A percentile compares a stretch with the other conserved stretches of the same genome.
phyloP scores from a whole-genome alignment of 1,140 invertebrate genomes.

The Drosophila seguyi region DNA sequence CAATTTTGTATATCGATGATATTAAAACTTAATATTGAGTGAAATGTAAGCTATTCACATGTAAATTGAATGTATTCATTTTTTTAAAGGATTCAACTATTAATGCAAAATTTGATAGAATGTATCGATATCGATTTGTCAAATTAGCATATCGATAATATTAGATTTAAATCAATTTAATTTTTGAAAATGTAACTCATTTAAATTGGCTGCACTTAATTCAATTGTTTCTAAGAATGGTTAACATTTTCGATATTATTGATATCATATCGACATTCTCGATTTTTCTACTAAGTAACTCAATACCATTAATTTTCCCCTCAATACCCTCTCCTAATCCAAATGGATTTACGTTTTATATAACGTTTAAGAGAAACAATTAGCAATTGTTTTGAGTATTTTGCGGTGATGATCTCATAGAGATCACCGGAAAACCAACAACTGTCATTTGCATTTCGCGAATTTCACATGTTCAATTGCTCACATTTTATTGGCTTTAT shows the following conservation, averaged over 20 bases:
- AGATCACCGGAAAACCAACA: constrained; percentile 55
- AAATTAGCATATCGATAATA: no score
- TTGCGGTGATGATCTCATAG: constrained; percentile 70
- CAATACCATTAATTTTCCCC: no score
- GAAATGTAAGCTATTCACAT: no score
- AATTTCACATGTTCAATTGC: constrained; percentile 59
- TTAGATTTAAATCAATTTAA: no score
- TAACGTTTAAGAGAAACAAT: background rate
- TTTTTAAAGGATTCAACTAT: no score
- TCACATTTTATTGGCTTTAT: constrained; percentile 58
- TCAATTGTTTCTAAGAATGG: background rate
- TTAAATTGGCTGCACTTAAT: background rate
- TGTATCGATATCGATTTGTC: no score
- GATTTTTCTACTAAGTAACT: background rate
- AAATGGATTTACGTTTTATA: background rate
- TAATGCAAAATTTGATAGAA: no score
- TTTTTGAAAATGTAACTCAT: no score
- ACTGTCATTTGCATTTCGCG: constrained; percentile 42
- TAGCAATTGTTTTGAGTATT: constrained; percentile 3
- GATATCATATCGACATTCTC: background rate
- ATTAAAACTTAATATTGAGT: no score
- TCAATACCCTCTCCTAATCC: background rate
- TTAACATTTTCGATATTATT: background rate
- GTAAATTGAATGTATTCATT: no score
- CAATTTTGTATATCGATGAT: no score